Conservation (phyloP, 2,113 vertebrate genomes). For the Cyanoramphus novaezelandiae region DNA sequence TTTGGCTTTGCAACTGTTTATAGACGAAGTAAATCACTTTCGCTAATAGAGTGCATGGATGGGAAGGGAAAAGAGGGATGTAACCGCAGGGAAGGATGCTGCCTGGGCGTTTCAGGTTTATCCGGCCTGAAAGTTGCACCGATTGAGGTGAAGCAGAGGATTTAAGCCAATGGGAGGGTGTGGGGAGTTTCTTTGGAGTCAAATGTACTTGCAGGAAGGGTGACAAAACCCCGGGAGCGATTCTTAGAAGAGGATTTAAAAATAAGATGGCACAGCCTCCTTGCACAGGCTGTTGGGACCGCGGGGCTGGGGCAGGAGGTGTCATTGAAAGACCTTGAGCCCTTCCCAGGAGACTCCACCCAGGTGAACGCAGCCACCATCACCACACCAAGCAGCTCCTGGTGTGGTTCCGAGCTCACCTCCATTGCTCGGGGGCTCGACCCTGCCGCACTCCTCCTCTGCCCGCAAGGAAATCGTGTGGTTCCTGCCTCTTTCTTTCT, state of each 20-base stretch:
- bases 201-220: neutral
- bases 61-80: neutral
- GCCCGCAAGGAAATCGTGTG: neutral
- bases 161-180: neutral
- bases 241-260: neutral
- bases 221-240: neutral
- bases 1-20: neutral
- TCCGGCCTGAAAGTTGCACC: neutral
- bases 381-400: neutral
- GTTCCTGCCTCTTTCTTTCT: neutral
- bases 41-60: accelerated
- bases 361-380: accelerated
- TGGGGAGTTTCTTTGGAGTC: neutral
- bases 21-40: neutral
- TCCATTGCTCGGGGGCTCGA: neutral
- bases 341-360: neutral
- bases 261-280: neutral
- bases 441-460: neutral
- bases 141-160: neutral
- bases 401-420: neutral
- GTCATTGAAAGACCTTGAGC: neutral
- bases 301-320: neutral
- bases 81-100: neutral
- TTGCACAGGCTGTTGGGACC: neutral
- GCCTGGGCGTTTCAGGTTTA: neutral